Conservation (phyloP, 2,888 invertebrate genomes). For the Anoplius nigerrimus region DNA sequence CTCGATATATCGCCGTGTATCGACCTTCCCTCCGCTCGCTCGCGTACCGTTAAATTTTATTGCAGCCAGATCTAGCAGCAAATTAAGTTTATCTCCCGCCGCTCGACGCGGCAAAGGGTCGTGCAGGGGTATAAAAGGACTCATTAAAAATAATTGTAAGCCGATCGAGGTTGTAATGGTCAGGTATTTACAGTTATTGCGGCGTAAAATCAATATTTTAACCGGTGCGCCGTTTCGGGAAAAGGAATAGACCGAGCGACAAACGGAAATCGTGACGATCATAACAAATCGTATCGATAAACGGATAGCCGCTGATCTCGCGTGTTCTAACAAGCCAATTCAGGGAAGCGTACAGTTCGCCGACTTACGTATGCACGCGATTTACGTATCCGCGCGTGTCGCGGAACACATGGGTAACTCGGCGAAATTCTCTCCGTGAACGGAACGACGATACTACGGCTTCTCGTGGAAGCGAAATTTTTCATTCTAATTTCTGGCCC, state of each 20-base stretch:
- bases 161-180: slow-evolving; percentile 3
- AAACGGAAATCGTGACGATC: slow-evolving; percentile 26
- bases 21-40: slow-evolving; percentile 23
- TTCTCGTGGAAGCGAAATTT: too few relatives aligned
- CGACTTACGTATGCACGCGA: too few relatives aligned
- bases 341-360: too few relatives aligned
- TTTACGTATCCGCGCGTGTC: too few relatives aligned
- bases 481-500: not conserved
- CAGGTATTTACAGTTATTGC: slow-evolving; percentile 30
- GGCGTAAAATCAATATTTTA: slow-evolving; percentile 31
- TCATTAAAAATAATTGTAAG: slow-evolving; percentile 18
- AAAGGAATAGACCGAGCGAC: not conserved
- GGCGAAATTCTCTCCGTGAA: too few relatives aligned
- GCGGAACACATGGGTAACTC: too few relatives aligned
- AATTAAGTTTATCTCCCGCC: slow-evolving; percentile 34
- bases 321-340: too few relatives aligned
- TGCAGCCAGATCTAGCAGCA: slow-evolving; percentile 33
- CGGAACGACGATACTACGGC: too few relatives aligned
- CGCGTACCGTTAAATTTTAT: slow-evolving; percentile 37
- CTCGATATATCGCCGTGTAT: slow-evolving; percentile 26
- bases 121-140: slow-evolving; percentile 3
- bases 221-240: slow-evolving; percentile 1
- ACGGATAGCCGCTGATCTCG: too few relatives aligned
- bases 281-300: slow-evolving; percentile 22
- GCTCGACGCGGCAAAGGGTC: slow-evolving; percentile 8